Percentiles rank a stretch among this genome's conserved stretches.
phyloP scores from a whole-genome alignment of 1,140 invertebrate genomes.

The Trichonephila inaurata region DNA sequence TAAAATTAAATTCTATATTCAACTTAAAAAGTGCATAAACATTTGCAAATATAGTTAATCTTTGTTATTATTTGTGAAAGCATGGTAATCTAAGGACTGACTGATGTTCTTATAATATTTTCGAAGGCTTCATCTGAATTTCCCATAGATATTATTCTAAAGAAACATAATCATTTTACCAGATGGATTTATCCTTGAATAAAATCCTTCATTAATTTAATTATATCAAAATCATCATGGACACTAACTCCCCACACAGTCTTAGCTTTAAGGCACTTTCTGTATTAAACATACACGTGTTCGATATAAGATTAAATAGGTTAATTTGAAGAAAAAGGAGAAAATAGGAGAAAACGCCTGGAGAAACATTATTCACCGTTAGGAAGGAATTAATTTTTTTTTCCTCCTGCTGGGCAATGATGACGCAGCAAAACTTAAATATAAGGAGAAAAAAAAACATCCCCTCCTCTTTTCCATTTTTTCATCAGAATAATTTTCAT shows the following conservation, averaged over 20 bases:
- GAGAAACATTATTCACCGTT: constrained; percentile 10
- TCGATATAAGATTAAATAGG: not conserved
- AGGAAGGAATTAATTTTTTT: constrained; percentile 15
- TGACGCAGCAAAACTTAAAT: not conserved
- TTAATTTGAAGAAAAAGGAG: not conserved
- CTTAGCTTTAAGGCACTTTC: not conserved
- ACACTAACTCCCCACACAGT: not conserved
- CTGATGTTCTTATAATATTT: too few species aligned
- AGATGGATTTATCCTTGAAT: not conserved
- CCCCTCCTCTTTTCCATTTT: not conserved
- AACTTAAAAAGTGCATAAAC: too few species aligned
- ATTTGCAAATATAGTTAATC: too few species aligned
- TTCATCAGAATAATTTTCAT: not conserved
- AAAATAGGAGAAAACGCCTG: not conserved
- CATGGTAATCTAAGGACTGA: too few species aligned
- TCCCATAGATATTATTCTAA: not conserved
- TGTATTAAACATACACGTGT: not conserved
- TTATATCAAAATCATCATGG: not conserved
- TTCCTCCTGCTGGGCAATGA: not conserved
- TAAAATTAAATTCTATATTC: too few species aligned
- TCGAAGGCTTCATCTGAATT: not conserved
- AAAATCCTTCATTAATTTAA: not conserved
- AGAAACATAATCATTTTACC: not conserved
- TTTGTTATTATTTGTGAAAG: too few species aligned
- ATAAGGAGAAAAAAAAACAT: not conserved